A percentile compares a stretch with the other conserved stretches of the same genome.
Evolutionary conservation across 2,888 invertebrate species (phyloP).

Genomic region (Apoda limacodes): DNA sequence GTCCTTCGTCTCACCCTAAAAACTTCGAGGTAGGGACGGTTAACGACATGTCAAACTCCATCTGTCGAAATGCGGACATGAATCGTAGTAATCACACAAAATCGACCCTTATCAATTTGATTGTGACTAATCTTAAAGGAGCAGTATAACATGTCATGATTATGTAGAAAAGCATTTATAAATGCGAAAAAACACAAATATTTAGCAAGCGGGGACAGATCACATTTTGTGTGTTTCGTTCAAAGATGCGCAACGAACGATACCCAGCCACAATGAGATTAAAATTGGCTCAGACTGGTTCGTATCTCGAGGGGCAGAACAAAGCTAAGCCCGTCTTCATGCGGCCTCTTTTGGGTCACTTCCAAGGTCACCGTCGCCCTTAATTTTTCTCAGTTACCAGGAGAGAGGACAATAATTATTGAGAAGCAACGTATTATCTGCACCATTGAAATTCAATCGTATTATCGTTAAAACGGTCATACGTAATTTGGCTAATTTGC

Average conservation of each 20-base stretch:
- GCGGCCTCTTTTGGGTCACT: constrained; percentile 38
- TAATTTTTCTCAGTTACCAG: no score
- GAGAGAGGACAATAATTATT: no score
- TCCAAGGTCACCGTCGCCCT: constrained; percentile 33
- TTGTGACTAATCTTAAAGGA: no score
- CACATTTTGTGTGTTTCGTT: constrained; percentile 26
- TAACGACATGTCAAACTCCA: constrained; percentile 39
- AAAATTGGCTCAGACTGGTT: constrained; percentile 27
- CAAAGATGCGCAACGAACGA: constrained; percentile 31
- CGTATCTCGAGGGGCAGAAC: constrained; percentile 39
- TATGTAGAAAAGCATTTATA: no score
- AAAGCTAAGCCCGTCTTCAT: constrained; percentile 32
- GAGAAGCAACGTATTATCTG: background rate
- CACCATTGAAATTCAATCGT: background rate
- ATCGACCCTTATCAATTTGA: constrained; percentile 47
- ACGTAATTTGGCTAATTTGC: no score
- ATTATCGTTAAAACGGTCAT: background rate
- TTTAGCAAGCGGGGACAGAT: no score
- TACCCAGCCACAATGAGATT: constrained; percentile 29
- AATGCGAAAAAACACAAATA: no score
- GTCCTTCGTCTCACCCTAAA: no score
- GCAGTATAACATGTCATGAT: no score
- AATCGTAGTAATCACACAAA: constrained; percentile 37
- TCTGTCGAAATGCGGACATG: constrained; percentile 35
- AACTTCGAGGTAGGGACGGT: constrained; percentile 29